Evolutionary conservation across 2,888 invertebrate genomes (phyloP).

Genomic region (Cephus pygmeus): DNA sequence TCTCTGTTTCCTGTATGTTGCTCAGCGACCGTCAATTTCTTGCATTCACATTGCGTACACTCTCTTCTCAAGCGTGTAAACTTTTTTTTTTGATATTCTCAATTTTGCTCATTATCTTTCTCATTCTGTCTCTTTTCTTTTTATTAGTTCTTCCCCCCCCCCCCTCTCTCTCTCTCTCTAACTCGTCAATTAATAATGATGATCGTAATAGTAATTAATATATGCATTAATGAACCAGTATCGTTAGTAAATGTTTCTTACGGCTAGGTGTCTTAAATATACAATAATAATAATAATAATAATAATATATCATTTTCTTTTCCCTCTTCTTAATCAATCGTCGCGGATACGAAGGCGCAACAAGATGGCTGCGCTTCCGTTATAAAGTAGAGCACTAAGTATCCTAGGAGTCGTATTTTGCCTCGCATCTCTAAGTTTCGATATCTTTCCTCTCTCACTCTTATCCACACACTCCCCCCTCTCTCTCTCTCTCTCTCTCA

Average conservation of each 20-base stretch:
- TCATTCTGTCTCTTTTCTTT: background rate
- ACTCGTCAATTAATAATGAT: slow-evolving; percentile 11
- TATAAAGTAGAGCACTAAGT: slow-evolving; percentile 4
- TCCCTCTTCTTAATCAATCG: slow-evolving; percentile 4
- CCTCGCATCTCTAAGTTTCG: background rate
- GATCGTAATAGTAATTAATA: slow-evolving; percentile 27
- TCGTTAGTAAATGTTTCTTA: slow-evolving; percentile 36
- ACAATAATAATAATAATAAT: slow-evolving; percentile 31
- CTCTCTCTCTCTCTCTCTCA: background rate
- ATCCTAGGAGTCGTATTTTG: slow-evolving; percentile 11
- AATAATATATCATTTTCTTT: slow-evolving; percentile 27
- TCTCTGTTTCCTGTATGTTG: background rate
- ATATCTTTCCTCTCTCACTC: background rate
- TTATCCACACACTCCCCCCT: background rate
- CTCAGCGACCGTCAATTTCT: slow-evolving; percentile 6
- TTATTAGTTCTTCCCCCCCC: background rate
- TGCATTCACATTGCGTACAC: background rate
- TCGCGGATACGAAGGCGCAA: slow-evolving; percentile 3
- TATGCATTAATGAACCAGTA: slow-evolving; percentile 37
- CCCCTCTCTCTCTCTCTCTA: background rate
- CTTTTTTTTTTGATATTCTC: background rate
- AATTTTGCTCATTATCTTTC: background rate
- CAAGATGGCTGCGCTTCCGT: background rate
- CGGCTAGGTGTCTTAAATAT: slow-evolving; percentile 29
- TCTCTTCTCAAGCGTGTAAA: background rate